Percentiles rank a stretch among this genome's conserved stretches.
phyloP scores from a whole-genome alignment of 2,113 vertebrate genomes.

The Oophaga pumilio region DNA sequence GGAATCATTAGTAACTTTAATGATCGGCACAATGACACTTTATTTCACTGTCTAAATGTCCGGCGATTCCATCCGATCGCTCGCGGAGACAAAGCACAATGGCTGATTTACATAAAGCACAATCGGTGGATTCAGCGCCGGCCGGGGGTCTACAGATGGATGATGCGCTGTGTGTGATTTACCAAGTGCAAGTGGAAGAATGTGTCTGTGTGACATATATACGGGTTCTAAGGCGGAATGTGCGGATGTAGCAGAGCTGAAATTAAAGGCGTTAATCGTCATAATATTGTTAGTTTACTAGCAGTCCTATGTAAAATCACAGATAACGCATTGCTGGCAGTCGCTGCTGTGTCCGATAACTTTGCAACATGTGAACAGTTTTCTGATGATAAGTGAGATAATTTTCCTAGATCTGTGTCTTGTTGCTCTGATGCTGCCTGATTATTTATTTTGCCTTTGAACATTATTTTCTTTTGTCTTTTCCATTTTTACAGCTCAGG shows the following conservation, averaged over 20 bases:
- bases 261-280: too few relatives aligned
- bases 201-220: background rate
- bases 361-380: too few relatives aligned
- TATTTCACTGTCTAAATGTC: background rate
- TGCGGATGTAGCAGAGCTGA: background rate
- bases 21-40: background rate
- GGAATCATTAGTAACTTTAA: background rate
- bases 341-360: too few relatives aligned
- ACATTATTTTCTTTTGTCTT: slow-evolving; percentile 60
- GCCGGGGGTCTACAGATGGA: background rate
- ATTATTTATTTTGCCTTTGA: background rate
- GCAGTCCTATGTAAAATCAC: background rate
- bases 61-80: background rate
- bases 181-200: background rate
- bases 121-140: background rate
- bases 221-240: background rate
- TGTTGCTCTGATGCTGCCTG: too few relatives aligned
- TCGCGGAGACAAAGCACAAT: slow-evolving; percentile 16
- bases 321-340: background rate
- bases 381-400: too few relatives aligned
- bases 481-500: slow-evolving; percentile 85
- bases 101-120: background rate
- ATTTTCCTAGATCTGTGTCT: too few relatives aligned
- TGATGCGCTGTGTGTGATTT: background rate
- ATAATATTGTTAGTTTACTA: background rate